Percentiles rank a stretch among this genome's conserved stretches.
phyloP scores from a whole-genome alignment of 2,888 invertebrate genomes.

The Drosophila affinis region DNA sequence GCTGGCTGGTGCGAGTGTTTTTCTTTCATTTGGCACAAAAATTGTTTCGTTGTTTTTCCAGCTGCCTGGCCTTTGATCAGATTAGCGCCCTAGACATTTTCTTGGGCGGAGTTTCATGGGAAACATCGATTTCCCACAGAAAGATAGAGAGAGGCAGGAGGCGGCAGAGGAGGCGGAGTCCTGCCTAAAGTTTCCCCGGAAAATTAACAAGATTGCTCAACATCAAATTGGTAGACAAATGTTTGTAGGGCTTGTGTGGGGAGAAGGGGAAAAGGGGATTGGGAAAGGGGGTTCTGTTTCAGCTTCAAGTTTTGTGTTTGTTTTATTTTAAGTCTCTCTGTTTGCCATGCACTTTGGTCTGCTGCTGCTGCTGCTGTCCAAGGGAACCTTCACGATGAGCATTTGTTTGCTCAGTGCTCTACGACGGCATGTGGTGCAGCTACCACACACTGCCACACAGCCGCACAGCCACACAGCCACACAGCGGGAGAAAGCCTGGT shows the following conservation, averaged over 20 bases:
- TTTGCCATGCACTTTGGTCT: constrained; percentile 67
- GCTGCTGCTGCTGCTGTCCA: constrained; percentile 44
- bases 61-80: constrained; percentile 69
- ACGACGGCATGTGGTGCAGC: constrained; percentile 57
- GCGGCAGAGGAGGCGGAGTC: neutral
- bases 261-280: neutral
- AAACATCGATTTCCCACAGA: constrained; percentile 20
- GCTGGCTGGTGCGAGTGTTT: constrained; percentile 52
- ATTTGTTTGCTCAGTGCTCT: constrained; percentile 61
- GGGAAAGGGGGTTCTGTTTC: constrained; percentile 13
- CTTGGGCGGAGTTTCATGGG: constrained; percentile 19
- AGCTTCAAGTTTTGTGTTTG: constrained; percentile 45
- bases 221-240: constrained; percentile 27
- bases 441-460: constrained; percentile 13
- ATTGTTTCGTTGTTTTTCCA: constrained; percentile 69
- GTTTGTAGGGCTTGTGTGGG: constrained; percentile 4
- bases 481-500: constrained; percentile 17
- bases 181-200: neutral
- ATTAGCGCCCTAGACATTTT: constrained; percentile 54
- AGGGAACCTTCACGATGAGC: constrained; percentile 26
- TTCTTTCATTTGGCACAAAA: constrained; percentile 69
- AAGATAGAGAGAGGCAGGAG: neutral
- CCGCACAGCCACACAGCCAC: constrained; percentile 5
- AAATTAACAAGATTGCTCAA: constrained; percentile 22
- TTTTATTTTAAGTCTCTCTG: constrained; percentile 57